Conservation (phyloP, 2,797 vertebrate species). For the Phataginus tetradactyla region DNA sequence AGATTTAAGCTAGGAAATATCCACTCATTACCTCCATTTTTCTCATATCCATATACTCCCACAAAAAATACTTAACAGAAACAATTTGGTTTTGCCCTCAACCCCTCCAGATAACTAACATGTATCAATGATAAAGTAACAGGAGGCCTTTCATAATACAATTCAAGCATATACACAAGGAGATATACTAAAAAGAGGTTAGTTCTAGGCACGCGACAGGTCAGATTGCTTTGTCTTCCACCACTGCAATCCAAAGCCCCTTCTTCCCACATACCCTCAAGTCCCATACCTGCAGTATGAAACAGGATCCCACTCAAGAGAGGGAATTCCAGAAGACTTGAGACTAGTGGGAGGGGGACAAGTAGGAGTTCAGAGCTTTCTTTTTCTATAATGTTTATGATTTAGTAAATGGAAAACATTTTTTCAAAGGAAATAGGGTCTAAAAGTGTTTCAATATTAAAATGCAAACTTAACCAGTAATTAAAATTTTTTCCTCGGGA, state of each 20-base stretch:
- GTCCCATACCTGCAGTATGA: not conserved
- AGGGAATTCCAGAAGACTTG: not conserved
- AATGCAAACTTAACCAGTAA: not conserved
- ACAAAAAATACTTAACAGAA: not conserved
- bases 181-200: not conserved
- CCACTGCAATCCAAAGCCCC: not conserved
- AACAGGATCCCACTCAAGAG: not conserved
- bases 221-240: not conserved
- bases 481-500: not conserved
- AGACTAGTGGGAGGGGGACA: not conserved
- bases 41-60: not conserved
- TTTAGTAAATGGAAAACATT: not conserved
- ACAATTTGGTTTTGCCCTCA: not conserved
- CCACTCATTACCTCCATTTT: not conserved
- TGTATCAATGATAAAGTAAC: not conserved
- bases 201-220: not conserved
- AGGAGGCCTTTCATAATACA: not conserved
- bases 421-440: not conserved
- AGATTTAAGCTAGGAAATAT: not conserved
- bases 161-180: not conserved
- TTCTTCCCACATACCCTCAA: not conserved
- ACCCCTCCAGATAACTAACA: not conserved
- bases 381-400: not conserved
- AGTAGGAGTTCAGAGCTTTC: not conserved
- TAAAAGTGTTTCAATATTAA: conserved; percentile 37